Evolutionary conservation across 2,797 vertebrate species (phyloP), one percentile per base, ranked within the genome.

Genomic region (Euthynnus affinis): DNA sequence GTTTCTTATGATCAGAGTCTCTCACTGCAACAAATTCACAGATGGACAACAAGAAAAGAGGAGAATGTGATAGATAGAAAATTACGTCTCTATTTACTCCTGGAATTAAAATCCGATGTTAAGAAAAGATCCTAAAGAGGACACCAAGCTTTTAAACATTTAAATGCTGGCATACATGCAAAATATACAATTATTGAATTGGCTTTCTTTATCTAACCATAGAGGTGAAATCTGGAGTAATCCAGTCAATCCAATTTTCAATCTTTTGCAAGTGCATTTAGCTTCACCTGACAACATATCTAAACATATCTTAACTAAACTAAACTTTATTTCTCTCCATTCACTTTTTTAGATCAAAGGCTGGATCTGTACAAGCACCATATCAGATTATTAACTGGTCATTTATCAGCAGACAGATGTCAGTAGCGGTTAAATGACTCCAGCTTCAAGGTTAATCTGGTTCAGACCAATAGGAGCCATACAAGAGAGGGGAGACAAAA

Each of bases 1-100:
- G 61, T 91, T 88, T 89, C 25, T 67, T 78, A 79, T 77, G 51
- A 71, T 81, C 78, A 15, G 29, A 86, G 48, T 87, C 80, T 85
- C 81, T 84, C 71, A 74, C 66, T 40, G 73, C 78, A 85, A 78
- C 80, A 80, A 40, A 80, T 67, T 78, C 72, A 72, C 70, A 85
- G 46, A 71, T 29, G 18, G 32, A 80, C n/a, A 23, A 63, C 25
- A 32, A 83, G 58, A 76, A 32, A 76, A 37, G 9, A 42, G 27
- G 13, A 10, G 46, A 66, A 49, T 55, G 58, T 66, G 23, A 49
- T n/a, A n/a, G n/a, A n/a, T n/a, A 62, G 44, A n/a, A 46, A 32
- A 60, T 56, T 29, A 57, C 32, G 59, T 65, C 63, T 73, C 42
- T 55, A 10, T 83, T 81, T 34, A 79, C 79, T 84, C 64, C 63